Evolutionary conservation across 2,113 vertebrate genomes (phyloP), one percentile per base, ranked within the genome.

Genomic region (Oenanthe oenanthe): DNA sequence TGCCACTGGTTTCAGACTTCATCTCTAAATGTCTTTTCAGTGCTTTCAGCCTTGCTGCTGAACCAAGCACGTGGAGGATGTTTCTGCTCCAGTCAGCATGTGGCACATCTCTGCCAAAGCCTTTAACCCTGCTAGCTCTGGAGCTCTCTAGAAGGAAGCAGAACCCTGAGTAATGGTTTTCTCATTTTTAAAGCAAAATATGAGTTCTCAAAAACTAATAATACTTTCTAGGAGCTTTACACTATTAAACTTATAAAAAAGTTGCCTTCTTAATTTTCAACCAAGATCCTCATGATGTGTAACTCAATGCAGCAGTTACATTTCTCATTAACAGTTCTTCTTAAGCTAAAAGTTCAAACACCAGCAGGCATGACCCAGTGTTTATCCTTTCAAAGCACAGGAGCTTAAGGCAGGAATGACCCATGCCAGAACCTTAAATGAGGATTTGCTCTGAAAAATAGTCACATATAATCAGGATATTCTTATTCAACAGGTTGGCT

Each of bases 61-160:
- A 85, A 42, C 17, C 5, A 62, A 66, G 21, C 8, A 13, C 2
- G 7, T 6, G 3, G 71, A 82, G 12, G 43, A 51, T 0, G 1
- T 50, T 94, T 91, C 26, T 91, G 26, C 45, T 80, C 31, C 3
- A 6, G 17, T 28, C 8, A 4, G 26, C 29, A 63, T 0, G 0
- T 13, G 17, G 40, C 17, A 54, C 12, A 24, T 43, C 20, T 71
- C 51, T 73, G 54, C 18, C 4, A 2, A 79, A 29, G 14, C 51
- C 8, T 31, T 77, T 31, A 77, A 48, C 5, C 19, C 42, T 53
- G 7, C 42, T 28, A 38, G 50, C 5, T 63, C 32, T 68, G n/a
- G 17, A 56, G 28, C 18, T 68, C 28, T 48, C 86, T 10, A 66
- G 34, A 76, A 83, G 24, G 70, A 84, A 76, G 56, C 4, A 65